Conservation (phyloP, 2,113 vertebrate species). For the Athene cunicularia region DNA sequence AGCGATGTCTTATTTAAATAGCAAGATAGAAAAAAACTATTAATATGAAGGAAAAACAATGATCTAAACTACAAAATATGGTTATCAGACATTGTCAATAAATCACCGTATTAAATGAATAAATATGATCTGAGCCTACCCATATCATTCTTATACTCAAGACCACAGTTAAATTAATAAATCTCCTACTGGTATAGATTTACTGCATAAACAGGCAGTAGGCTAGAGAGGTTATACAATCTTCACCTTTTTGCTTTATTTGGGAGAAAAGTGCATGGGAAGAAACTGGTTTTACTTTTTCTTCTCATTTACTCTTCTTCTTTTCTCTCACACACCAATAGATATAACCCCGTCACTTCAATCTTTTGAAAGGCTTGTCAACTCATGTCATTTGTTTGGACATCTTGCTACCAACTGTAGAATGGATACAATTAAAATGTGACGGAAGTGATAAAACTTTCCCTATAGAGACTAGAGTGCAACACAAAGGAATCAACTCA, state of each 20-base stretch:
- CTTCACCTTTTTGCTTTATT: not conserved
- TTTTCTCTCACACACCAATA: not conserved
- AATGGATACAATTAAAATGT: slow-evolving; percentile 28
- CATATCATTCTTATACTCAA: not conserved
- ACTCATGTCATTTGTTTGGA: not conserved
- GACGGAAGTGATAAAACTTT: slow-evolving; percentile 26
- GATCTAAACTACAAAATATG: not conserved
- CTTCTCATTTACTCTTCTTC: not conserved
- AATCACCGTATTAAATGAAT: slow-evolving; percentile 12
- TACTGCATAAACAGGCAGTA: not conserved
- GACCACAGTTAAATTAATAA: slow-evolving; percentile 1
- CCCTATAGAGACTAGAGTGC: not conserved
- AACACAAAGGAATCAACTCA: not conserved
- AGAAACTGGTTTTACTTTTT: not conserved
- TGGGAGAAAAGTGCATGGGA: not conserved
- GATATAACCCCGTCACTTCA: not conserved
- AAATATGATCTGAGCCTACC: not conserved
- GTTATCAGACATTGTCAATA: not conserved
- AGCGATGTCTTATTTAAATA: slow-evolving; percentile 11
- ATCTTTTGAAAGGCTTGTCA: not conserved
- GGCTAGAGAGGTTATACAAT: not conserved
- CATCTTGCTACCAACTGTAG: slow-evolving; percentile 50
- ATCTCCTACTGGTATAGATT: not conserved
- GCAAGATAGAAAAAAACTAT: not conserved
- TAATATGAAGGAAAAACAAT: not conserved